Evolutionary conservation across 2,888 invertebrate genomes (phyloP), one percentile per base, ranked within the genome.

Genomic region (Melanotus villosus): DNA sequence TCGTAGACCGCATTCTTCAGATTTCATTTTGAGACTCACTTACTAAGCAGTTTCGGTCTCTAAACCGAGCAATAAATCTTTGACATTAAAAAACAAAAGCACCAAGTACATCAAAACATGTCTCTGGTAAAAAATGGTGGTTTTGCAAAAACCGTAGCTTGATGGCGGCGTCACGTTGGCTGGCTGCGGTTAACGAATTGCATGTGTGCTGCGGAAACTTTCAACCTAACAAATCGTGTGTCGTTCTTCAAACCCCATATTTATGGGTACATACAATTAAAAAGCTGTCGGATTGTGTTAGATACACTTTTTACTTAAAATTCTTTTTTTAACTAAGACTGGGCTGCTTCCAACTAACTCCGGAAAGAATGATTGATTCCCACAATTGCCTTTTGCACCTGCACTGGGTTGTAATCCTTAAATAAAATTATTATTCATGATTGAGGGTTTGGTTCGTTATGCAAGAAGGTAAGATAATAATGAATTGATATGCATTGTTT

Each of bases 221-320:
- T 84, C 83, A 83, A 80, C 81, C 81, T 84, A 83, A 84, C 84
- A 84, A 84, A 84, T 84, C 82, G 83, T 78, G 77, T 79, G 82
- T 82, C 82, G 78, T 79, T 69, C 64, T 68, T 66, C 70, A 66
- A 71, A 68, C 77, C 71, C 74, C 71, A 70, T 72, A 73, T 73
- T 75, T 76, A 80, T 80, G 81, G 81, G 82, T 80, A 81, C 80
- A 79, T 78, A 80, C 81, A 81, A 82, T 77, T 77, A 77, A 69
- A 69, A 69, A 69, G 36, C 58, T 65, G 54, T 65, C 58, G 47
- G 58, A 50, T 57, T 68, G 30, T 32, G 34, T 63, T 62, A 62
- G 60, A 54, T 52, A 60, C 58, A 58, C 36, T 62, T 67, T 67
- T 52, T 62, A 62, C 62, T 47, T 52, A 26, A 62, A 62, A 47